These are phyloP conservation scores for Hippocampus kuda DNA, from an alignment of 2,797 vertebrate species.

Conservation along the genomic window DNA sequence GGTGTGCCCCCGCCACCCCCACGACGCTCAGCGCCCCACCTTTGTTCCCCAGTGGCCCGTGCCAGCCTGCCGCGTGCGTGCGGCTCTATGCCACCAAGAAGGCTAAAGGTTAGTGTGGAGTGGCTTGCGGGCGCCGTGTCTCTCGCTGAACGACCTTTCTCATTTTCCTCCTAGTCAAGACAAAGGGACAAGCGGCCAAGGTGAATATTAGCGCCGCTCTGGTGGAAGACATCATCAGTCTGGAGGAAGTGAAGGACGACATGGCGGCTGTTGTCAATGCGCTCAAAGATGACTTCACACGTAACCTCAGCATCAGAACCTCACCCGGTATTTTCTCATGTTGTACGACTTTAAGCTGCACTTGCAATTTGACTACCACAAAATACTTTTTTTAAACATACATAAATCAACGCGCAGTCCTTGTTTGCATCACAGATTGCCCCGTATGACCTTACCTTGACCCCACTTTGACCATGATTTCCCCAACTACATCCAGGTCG, in stretches of 20 bases:
- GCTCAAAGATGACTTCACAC: conserved; percentile 87
- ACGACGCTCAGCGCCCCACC: conserved; percentile 12
- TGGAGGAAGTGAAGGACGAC: conserved; percentile 76
- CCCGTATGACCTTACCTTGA: conserved; percentile 44
- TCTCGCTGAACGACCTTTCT: conserved; percentile 1
- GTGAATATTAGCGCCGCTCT: conserved; percentile 80
- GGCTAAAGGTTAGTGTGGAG: conserved; percentile 66
- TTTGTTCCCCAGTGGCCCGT: conserved; percentile 15
- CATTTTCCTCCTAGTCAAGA: conserved; percentile 69
- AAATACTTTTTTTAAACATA: background rate
- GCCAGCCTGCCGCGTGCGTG: conserved; percentile 31
- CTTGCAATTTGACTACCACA: background rate
- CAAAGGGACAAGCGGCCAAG: conserved; percentile 76
- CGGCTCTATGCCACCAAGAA: conserved; percentile 86
- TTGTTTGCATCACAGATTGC: conserved; percentile 27
- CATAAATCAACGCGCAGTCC: conserved; percentile 1
- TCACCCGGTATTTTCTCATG: conserved; percentile 69
- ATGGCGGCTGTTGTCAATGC: conserved; percentile 71
- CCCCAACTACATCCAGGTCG: conserved; percentile 65
- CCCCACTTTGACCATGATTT: conserved; percentile 48
- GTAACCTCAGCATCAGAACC: conserved; percentile 82
- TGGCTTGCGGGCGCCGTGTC: background rate
- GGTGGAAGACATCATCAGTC: conserved; percentile 84
- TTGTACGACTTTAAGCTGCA: background rate
- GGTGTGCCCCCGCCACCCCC: conserved; percentile 28